A percentile compares a stretch with the other conserved stretches of the same genome.
These are phyloP conservation scores for Lepus timidus DNA, from an alignment of 2,113 vertebrate genomes.

Conservation along the genomic window DNA sequence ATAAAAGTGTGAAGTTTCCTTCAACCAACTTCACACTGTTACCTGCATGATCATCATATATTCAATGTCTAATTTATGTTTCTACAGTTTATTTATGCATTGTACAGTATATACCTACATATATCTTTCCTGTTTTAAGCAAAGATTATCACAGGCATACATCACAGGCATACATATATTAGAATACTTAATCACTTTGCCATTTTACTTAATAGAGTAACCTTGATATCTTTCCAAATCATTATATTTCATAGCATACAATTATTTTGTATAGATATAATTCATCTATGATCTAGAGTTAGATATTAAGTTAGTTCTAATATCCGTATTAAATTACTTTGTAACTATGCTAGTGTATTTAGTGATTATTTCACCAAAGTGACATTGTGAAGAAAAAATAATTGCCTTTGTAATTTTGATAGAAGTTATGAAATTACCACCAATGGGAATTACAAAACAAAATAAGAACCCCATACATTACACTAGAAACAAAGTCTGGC, in stretches of 20 bases:
- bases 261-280: not conserved
- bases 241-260: not conserved
- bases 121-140: not conserved
- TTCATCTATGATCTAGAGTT: not conserved
- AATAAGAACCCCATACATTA: not conserved
- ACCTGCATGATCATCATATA: not conserved
- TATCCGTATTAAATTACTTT: not conserved
- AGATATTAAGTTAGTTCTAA: not conserved
- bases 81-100: not conserved
- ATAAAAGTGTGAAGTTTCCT: not conserved
- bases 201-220: conserved; percentile 25
- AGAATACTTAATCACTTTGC: not conserved
- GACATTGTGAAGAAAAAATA: not conserved
- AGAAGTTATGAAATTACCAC: not conserved
- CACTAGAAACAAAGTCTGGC: not conserved
- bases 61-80: not conserved
- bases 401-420: not conserved
- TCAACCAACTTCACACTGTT: not conserved
- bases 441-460: not conserved
- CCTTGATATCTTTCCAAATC: not conserved
- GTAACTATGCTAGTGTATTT: not conserved
- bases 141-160: not conserved
- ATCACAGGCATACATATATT: not conserved
- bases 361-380: not conserved
- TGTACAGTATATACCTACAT: not conserved